Conservation (phyloP, 2,113 vertebrate genomes). For the Caretta caretta region DNA sequence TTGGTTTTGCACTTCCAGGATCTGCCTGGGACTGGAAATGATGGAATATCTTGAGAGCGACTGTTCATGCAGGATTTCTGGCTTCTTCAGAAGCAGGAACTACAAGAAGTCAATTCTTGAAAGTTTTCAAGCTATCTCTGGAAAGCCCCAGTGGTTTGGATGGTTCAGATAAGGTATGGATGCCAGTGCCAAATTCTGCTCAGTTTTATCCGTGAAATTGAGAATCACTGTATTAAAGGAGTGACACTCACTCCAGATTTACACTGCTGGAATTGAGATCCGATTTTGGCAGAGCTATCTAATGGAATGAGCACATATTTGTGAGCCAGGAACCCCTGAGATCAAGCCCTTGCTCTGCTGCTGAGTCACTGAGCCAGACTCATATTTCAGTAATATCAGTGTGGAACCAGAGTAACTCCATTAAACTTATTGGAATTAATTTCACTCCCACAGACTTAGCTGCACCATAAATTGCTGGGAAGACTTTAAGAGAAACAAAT, state of each 20-base stretch:
- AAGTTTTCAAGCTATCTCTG: not conserved
- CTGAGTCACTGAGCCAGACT: not conserved
- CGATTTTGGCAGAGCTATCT: not conserved
- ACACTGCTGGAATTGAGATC: not conserved
- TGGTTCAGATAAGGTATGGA: not conserved
- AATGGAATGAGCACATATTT: too few relatives aligned
- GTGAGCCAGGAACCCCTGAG: not conserved
- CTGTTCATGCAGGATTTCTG: not conserved
- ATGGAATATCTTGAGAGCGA: slow-evolving; percentile 1
- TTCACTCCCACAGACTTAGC: not conserved
- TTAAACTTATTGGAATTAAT: not conserved
- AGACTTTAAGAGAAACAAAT: not conserved
- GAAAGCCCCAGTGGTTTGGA: not conserved
- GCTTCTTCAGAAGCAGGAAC: not conserved
- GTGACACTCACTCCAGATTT: not conserved
- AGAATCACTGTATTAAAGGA: not conserved
- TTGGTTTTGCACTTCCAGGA: not conserved
- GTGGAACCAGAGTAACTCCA: not conserved
- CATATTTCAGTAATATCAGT: not conserved
- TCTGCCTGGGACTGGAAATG: slow-evolving; percentile 3
- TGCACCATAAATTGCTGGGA: not conserved
- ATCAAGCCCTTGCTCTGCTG: not conserved
- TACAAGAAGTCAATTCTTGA: not conserved
- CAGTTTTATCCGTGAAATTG: not conserved
- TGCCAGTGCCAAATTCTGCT: not conserved